Evolutionary conservation across 2,888 invertebrate genomes (phyloP).

Genomic region (Cheilosia grossa): DNA sequence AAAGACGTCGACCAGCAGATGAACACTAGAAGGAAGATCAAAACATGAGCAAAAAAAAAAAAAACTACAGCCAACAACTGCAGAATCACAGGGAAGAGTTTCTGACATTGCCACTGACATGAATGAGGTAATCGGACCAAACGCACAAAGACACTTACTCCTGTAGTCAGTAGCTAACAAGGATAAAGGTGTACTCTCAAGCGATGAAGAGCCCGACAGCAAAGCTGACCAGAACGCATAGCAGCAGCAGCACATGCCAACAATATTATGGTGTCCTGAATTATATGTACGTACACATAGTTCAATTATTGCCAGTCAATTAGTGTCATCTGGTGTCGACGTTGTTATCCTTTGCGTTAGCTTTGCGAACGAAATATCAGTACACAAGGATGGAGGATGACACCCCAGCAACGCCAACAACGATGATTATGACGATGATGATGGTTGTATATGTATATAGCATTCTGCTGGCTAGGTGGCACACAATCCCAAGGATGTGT

Average conservation of each 20-base stretch:
- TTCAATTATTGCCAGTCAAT: slow-evolving; percentile 70
- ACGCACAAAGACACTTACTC: slow-evolving; percentile 26
- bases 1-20: slow-evolving; percentile 5
- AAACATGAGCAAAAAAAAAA: not conserved
- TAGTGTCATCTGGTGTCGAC: slow-evolving; percentile 68
- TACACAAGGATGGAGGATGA: slow-evolving; percentile 16
- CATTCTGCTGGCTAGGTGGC: not conserved
- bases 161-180: slow-evolving; percentile 14
- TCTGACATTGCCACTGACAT: slow-evolving; percentile 50
- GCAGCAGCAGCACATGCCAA: slow-evolving; percentile 33
- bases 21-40: not conserved
- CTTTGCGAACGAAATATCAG: slow-evolving; percentile 55
- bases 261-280: slow-evolving; percentile 52
- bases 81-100: slow-evolving; percentile 29
- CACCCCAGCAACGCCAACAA: slow-evolving; percentile 9
- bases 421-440: slow-evolving; percentile 27
- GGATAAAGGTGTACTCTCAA: slow-evolving; percentile 17
- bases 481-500: slow-evolving; percentile 27
- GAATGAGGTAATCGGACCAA: slow-evolving; percentile 50
- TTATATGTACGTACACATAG: slow-evolving; percentile 61
- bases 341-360: slow-evolving; percentile 64
- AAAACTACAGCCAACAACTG: not conserved
- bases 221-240: slow-evolving; percentile 16
- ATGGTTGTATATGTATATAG: not conserved
- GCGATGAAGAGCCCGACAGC: slow-evolving; percentile 12